phyloP scores from a whole-genome alignment of 2,888 invertebrate species.

The Aphodius sticticus region DNA sequence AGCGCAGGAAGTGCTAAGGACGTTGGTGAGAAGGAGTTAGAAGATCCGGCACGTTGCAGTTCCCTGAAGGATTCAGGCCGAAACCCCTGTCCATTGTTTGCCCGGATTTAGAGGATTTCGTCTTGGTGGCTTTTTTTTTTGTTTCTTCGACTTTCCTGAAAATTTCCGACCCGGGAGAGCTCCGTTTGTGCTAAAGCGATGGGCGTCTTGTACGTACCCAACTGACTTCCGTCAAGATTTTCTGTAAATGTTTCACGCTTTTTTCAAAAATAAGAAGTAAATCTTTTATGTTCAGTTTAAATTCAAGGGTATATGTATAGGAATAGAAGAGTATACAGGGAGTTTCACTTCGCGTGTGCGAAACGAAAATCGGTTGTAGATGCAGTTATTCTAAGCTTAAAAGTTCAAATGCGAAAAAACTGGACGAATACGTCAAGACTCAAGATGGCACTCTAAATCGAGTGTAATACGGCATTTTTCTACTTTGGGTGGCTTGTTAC shows the following conservation, averaged over 20 bases:
- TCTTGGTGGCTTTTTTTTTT: neutral
- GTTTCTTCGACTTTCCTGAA: neutral
- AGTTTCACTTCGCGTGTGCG: too few species aligned
- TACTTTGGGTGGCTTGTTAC: too few species aligned
- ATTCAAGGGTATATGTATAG: too few species aligned
- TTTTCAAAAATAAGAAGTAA: too few species aligned
- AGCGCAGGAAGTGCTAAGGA: neutral
- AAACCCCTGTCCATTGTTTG: neutral
- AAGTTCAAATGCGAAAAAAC: too few species aligned
- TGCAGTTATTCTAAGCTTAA: too few species aligned
- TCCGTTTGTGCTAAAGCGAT: neutral
- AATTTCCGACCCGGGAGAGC: neutral
- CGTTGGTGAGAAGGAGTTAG: neutral
- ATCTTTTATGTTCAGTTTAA: too few species aligned
- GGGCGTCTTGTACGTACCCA: neutral
- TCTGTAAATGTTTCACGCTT: neutral
- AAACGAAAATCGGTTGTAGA: too few species aligned
- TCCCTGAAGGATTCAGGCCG: neutral
- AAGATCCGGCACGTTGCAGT: neutral
- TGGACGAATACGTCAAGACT: too few species aligned
- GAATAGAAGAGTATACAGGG: too few species aligned
- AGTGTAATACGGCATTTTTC: too few species aligned
- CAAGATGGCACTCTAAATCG: too few species aligned
- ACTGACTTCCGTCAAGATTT: neutral
- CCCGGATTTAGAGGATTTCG: neutral